Evolutionary conservation across 2,113 vertebrate species (phyloP), one percentile per base, ranked within the genome.

Genomic region (Cephalopholis sonnerati): DNA sequence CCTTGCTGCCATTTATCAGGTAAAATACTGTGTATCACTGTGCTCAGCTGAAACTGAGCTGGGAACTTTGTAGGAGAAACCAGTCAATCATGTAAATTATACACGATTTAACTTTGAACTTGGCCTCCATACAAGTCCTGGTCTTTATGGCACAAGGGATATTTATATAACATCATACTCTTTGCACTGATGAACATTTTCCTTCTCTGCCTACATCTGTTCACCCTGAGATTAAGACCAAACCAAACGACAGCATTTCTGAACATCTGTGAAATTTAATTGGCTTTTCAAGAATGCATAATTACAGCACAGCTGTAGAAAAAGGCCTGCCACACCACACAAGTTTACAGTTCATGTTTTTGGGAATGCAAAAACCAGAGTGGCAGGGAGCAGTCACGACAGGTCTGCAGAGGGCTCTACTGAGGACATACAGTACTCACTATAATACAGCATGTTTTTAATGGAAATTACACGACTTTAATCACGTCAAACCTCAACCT

Each of bases 201-300:
- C 20, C 61, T 73, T 61, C 51, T 82, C 48, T 16, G 62, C 18
- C 61, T 61, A 48, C 75, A 79, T 85, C 61, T 76, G 68, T 87
- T 82, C 53, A 25, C 50, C 22, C 41, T 53, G 8, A 77, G 57
- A 75, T 75, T 84, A 68, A 66, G 16, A 79, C 68, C 5, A 67
- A 88, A 86, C 62, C 46, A 77, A 88, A 66, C 66, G 39, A 74
- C 46, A 58, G 63, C 39, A 69, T 86, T 90, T 85, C 48, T 73
- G 61, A 71, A 85, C 86, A 92, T 90, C 89, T 93, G 87, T 85
- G 79, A 83, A 81, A 90, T 89, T 89, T 91, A 85, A 91, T 82
- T 87, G 90, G 79, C 70, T 91, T 85, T 92, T 79, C 57, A 83
- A 86, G 70, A 87, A 86, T 83, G 83, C 80, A 74, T 91, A 91